Conservation (phyloP, 1,140 invertebrate genomes). For the Drosophila ohnishii region DNA sequence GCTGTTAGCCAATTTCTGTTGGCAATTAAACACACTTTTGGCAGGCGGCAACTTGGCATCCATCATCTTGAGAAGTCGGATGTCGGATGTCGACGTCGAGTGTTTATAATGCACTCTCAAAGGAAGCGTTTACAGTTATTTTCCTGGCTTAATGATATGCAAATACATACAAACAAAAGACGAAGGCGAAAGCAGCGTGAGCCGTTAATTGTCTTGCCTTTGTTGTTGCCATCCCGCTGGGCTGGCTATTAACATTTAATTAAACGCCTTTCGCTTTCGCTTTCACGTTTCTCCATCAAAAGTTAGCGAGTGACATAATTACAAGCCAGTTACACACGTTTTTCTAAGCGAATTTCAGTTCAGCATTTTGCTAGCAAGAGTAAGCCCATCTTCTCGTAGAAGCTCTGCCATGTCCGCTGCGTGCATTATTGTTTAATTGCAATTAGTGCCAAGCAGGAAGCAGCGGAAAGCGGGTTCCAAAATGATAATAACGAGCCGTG, state of each 20-base stretch:
- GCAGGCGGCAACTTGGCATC: conserved; percentile 3
- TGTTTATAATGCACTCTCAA: conserved; percentile 73
- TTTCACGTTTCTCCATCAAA: conserved; percentile 55
- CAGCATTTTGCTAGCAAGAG: not conserved
- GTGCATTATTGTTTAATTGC: conserved; percentile 62
- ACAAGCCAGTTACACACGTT: conserved; percentile 71
- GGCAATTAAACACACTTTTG: conserved; percentile 35
- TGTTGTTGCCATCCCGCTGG: conserved; percentile 47
- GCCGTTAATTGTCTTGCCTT: conserved; percentile 65
- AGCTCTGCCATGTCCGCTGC: not conserved
- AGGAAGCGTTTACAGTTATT: conserved; percentile 57
- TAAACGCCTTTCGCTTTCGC: conserved; percentile 64
- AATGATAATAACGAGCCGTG: conserved; percentile 62
- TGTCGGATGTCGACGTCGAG: conserved; percentile 39
- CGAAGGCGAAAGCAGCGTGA: conserved; percentile 34
- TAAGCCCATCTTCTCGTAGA: not conserved
- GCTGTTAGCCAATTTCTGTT: conserved; percentile 48
- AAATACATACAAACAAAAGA: conserved; percentile 72
- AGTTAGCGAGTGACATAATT: conserved; percentile 69
- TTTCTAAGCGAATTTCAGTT: conserved; percentile 64
- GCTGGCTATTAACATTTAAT: conserved; percentile 74
- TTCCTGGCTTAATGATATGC: conserved; percentile 73
- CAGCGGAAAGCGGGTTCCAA: conserved; percentile 24
- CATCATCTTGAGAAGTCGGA: conserved; percentile 7
- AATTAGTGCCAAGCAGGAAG: conserved; percentile 47